phyloP scores from a whole-genome alignment of 2,113 vertebrate genomes.

The Axis porcinus region DNA sequence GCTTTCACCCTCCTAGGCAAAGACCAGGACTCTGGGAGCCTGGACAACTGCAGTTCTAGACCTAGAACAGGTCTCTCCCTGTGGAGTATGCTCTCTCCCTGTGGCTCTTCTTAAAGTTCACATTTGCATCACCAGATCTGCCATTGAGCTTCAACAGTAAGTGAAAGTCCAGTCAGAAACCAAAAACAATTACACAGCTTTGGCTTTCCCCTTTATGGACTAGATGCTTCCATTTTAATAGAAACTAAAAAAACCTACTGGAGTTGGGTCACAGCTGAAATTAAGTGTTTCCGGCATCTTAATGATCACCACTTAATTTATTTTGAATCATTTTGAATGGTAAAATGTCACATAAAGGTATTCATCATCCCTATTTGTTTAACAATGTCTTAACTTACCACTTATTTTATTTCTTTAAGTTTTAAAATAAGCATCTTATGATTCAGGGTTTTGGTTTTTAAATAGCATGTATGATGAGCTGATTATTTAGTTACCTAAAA shows the following conservation, averaged over 20 bases:
- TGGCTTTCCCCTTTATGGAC: background rate
- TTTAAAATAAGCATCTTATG: background rate
- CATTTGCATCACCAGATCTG: background rate
- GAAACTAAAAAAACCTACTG: background rate
- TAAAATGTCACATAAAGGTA: background rate
- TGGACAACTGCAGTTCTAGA: background rate
- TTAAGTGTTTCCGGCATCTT: background rate
- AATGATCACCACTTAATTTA: background rate
- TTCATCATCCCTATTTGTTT: background rate
- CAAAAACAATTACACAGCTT: background rate
- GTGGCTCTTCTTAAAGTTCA: background rate
- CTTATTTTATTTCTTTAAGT: slow-evolving; percentile 5
- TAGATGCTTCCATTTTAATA: background rate
- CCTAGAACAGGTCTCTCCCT: background rate
- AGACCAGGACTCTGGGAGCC: background rate
- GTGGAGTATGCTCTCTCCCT: background rate
- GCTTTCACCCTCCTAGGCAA: background rate
- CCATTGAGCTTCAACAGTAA: background rate
- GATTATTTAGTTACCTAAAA: slow-evolving; percentile 8
- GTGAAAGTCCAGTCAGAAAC: background rate
- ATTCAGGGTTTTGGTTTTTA: background rate
- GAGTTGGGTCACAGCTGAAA: background rate
- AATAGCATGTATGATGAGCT: background rate
- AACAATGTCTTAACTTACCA: background rate
- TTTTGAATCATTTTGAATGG: background rate